Percentiles rank a stretch among this genome's conserved stretches.
Conservation (phyloP, 2,113 vertebrate genomes). For the Opisthocomus hoazin region DNA sequence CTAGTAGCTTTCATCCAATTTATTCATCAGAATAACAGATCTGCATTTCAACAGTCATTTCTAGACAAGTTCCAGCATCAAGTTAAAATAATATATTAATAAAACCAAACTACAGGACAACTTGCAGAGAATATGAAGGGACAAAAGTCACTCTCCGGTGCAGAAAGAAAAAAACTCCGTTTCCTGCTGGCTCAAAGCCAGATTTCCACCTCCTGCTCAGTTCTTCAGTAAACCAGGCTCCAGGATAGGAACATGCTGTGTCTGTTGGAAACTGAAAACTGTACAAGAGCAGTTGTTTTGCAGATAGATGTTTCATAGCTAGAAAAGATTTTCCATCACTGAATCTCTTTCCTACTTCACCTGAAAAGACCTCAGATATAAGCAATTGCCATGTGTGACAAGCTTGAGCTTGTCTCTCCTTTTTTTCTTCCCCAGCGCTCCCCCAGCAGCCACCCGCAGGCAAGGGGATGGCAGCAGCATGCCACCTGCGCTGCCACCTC, state of each 20-base stretch:
- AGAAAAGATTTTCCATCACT: neutral
- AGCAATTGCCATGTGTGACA: neutral
- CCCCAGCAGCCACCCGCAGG: neutral
- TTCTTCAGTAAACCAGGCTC: neutral
- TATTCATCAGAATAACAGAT: neutral
- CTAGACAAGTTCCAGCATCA: neutral
- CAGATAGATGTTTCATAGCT: neutral
- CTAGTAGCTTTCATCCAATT: neutral
- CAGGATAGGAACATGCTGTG: neutral
- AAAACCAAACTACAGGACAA: neutral
- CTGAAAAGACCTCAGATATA: neutral
- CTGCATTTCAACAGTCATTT: neutral
- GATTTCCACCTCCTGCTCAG: neutral
- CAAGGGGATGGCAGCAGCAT: too few relatives aligned
- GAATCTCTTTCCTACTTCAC: neutral
- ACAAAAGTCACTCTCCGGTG: neutral
- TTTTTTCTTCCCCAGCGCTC: accelerated
- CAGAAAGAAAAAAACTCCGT: neutral
- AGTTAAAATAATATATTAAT: neutral
- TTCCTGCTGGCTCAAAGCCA: neutral
- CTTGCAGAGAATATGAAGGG: neutral
- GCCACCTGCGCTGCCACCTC: neutral
- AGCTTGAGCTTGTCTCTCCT: neutral
- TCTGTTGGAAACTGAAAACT: neutral
- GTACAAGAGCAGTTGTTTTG: neutral